Conservation (phyloP, 1,140 invertebrate species). For the Drosophila nebulosa region DNA sequence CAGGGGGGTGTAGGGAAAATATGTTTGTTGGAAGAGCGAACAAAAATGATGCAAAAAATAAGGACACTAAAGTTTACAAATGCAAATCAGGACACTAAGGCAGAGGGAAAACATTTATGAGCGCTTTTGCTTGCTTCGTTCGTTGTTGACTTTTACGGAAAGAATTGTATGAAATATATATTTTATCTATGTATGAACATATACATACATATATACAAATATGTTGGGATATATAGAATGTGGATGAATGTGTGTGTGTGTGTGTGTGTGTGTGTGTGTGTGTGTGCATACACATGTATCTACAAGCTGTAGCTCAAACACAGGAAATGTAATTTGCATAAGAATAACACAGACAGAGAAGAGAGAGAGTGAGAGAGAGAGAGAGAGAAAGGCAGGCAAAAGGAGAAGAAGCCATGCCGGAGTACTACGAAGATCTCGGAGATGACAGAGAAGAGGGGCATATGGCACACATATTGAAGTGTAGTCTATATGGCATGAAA, state of each 20-base stretch:
- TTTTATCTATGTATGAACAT: constrained; percentile 34
- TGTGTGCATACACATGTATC: constrained; percentile 58
- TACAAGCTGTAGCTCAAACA: constrained; percentile 77
- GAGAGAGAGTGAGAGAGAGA: constrained; percentile 19
- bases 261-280: constrained; percentile 11
- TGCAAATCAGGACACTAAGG: constrained; percentile 74
- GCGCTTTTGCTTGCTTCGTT: constrained; percentile 46
- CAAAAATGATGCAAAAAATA: constrained; percentile 56
- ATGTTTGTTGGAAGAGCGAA: constrained; percentile 13
- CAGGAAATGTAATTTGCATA: constrained; percentile 78
- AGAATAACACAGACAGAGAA: constrained; percentile 63
- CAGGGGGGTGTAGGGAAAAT: constrained; percentile 5
- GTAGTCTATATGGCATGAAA: constrained; percentile 50
- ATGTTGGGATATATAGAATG: not conserved
- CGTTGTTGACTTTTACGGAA: constrained; percentile 72
- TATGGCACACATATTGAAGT: constrained; percentile 78
- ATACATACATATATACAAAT: not conserved
- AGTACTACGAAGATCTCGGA: constrained; percentile 22
- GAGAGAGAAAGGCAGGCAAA: constrained; percentile 3
- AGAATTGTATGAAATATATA: constrained; percentile 69
- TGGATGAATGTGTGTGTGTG: not conserved
- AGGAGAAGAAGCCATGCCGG: constrained; percentile 15
- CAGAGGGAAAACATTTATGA: constrained; percentile 62
- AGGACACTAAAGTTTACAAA: constrained; percentile 73
- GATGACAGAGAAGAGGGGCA: constrained; percentile 39